phyloP scores from a whole-genome alignment of 1,140 invertebrate species.

The Bombus pyrosoma region DNA sequence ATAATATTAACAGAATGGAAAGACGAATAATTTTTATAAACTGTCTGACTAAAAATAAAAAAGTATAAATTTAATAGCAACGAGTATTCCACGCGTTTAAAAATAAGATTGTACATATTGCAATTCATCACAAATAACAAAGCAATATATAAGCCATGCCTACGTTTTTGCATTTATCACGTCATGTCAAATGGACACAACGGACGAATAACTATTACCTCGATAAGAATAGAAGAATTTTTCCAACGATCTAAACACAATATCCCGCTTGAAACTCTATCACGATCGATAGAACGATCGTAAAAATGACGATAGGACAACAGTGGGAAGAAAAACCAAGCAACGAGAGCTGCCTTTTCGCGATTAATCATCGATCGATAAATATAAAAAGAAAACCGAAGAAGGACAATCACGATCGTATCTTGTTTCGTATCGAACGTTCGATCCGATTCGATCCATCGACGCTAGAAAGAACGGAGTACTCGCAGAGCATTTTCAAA shows the following conservation, averaged over 20 bases:
- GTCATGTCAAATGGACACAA: not conserved
- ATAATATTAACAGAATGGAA: no score
- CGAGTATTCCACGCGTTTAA: no score
- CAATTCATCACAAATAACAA: no score
- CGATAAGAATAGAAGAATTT: not conserved
- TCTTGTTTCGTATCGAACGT: no score
- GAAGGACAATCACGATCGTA: not conserved
- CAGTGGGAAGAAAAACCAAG: no score
- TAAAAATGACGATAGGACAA: not conserved
- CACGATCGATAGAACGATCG: not conserved
- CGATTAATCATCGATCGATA: not conserved
- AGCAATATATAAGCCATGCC: no score
- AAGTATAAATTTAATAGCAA: no score
- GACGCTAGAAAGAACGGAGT: not conserved
- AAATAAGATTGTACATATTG: no score
- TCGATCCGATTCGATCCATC: not conserved
- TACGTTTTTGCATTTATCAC: not conserved
- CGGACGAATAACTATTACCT: no score
- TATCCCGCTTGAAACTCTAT: not conserved
- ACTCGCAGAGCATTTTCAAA: not conserved
- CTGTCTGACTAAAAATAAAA: no score
- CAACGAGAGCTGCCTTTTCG: no score
- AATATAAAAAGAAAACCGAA: not conserved
- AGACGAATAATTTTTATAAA: no score
- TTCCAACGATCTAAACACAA: not conserved